phyloP scores from a whole-genome alignment of 2,113 vertebrate genomes.

The Poeciliopsis prolifica region DNA sequence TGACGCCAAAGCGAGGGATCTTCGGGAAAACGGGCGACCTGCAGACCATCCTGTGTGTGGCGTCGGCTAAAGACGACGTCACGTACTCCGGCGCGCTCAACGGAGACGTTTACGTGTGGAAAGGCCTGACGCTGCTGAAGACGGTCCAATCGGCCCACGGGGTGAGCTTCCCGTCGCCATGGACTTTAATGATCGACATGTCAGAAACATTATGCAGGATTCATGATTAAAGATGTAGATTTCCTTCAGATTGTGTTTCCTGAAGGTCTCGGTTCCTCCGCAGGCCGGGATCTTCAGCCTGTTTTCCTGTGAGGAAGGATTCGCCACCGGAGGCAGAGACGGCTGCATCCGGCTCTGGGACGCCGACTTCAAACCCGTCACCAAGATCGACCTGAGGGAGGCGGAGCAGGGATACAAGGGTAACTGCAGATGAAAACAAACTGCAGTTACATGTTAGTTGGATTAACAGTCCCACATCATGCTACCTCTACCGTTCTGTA shows the following conservation, averaged over 20 bases:
- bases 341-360: constrained; percentile 95
- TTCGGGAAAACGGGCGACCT: constrained; percentile 96
- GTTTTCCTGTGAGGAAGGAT: constrained; percentile 96
- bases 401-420: constrained; percentile 97
- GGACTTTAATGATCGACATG: no score
- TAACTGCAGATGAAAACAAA: constrained; percentile 44
- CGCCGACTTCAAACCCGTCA: constrained; percentile 93
- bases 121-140: constrained; percentile 87
- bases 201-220: no score
- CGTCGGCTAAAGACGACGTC: constrained; percentile 91
- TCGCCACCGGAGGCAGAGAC: constrained; percentile 93
- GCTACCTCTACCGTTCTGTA: neutral
- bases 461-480: neutral
- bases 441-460: no score
- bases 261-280: constrained; percentile 9
- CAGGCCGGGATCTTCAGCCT: constrained; percentile 96
- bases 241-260: no score
- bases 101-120: constrained; percentile 96
- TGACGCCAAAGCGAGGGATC: constrained; percentile 93
- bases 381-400: constrained; percentile 96
- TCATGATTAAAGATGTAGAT: no score
- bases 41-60: constrained; percentile 95
- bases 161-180: constrained; percentile 77
- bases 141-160: constrained; percentile 93
- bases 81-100: constrained; percentile 95